Percentiles rank a stretch among this genome's conserved stretches.
Conservation (phyloP, 2,797 vertebrate genomes). For the Siniperca obscura region DNA sequence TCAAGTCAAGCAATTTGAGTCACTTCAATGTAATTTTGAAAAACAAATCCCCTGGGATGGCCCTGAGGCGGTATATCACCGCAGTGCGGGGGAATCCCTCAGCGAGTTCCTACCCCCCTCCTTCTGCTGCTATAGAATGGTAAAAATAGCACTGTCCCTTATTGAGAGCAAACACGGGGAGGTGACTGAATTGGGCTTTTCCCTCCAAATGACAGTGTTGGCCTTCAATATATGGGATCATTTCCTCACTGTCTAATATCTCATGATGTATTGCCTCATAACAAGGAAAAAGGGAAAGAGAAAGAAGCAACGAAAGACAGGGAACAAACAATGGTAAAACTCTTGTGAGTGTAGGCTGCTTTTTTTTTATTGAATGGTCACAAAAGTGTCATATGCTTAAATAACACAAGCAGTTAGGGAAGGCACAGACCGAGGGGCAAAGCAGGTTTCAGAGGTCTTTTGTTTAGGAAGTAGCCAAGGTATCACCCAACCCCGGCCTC, state of each 20-base stretch:
- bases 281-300: conserved; percentile 5
- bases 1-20: conserved; percentile 64
- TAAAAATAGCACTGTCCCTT: conserved; percentile 74
- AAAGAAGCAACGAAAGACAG: neutral
- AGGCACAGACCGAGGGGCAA: conserved; percentile 2
- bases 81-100: conserved; percentile 77
- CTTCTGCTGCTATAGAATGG: conserved; percentile 57
- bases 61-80: conserved; percentile 66
- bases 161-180: conserved; percentile 37
- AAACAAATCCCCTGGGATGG: conserved; percentile 49
- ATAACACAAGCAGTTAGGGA: conserved; percentile 29
- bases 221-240: conserved; percentile 42
- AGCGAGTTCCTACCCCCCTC: conserved; percentile 34
- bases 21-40: conserved; percentile 68
- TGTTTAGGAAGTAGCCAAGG: neutral
- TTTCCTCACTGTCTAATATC: conserved; percentile 60
- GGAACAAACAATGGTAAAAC: conserved; percentile 12
- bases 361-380: conserved; percentile 6
- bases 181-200: conserved; percentile 62
- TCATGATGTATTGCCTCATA: conserved; percentile 66
- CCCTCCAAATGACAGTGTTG: conserved; percentile 32
- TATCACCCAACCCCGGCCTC: neutral
- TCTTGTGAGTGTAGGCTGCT: neutral
- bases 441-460: conserved; percentile 15
- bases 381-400: conserved; percentile 34